Evolutionary conservation across 2,888 invertebrate species (phyloP).

Genomic region (Meloe dianella): DNA sequence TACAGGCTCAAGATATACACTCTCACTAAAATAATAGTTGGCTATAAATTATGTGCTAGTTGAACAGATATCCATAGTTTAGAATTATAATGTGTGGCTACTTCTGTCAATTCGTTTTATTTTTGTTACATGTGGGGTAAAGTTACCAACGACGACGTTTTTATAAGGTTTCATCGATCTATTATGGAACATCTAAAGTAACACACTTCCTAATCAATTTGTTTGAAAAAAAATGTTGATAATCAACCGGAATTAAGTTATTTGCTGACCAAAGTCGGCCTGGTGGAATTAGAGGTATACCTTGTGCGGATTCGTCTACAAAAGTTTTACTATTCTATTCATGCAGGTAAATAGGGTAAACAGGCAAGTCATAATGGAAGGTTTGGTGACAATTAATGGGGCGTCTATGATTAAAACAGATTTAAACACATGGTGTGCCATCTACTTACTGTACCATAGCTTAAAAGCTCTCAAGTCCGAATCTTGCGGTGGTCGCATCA

Average conservation of each 20-base stretch:
- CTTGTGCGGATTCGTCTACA: neutral
- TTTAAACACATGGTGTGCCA: constrained; percentile 38
- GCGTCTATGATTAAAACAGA: constrained; percentile 48
- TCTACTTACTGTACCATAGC: constrained; percentile 38
- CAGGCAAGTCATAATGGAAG: constrained; percentile 40
- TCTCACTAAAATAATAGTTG: neutral
- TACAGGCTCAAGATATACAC: neutral
- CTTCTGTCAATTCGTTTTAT: neutral
- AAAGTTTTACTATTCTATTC: constrained; percentile 33
- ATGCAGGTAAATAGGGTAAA: constrained; percentile 42
- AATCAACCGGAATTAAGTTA: neutral
- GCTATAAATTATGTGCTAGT: neutral
- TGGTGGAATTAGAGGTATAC: neutral
- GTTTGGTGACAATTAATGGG: constrained; percentile 47
- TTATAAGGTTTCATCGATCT: no score
- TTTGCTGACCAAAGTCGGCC: neutral
- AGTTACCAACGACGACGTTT: no score
- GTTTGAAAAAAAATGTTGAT: neutral
- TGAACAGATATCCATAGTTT: neutral
- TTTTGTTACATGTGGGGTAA: no score
- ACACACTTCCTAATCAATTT: neutral
- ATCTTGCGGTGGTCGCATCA: constrained; percentile 31
- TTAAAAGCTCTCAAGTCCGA: constrained; percentile 42
- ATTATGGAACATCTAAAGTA: no score
- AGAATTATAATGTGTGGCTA: neutral